Evolutionary conservation across 2,888 invertebrate species (phyloP), one percentile per base, ranked within the genome.

Genomic region (Apomyelois bistriatella): DNA sequence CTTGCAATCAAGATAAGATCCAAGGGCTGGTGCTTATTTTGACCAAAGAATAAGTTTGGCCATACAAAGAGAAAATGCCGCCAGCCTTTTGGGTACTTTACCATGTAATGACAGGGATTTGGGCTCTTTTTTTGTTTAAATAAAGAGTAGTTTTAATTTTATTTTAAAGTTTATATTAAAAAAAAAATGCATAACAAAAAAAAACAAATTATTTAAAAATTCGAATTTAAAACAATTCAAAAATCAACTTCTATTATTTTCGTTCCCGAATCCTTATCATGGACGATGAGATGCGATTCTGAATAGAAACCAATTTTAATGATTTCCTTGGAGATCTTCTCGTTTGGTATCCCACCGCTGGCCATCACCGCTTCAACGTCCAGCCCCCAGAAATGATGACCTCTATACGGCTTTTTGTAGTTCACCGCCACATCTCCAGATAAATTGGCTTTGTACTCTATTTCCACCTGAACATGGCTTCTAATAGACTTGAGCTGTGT

Each of bases 301-400:
- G 64, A 51, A 37, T 62, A 73, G 52, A 70, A 76, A 0, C 58
- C 60, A 4, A 78, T 48, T 0, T 66, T 63, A 0, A 80, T 69
- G 2, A 65, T 53, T 43, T 79, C 74, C 0, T 59, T 57, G 0
- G 51, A 66, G 2, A 15, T 8, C 0, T 63, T 16, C 0, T 42
- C 43, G 10, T 55, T 60, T n/a, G 56, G 54, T 38, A 63, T 43
- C 1, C 58, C 58, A 22, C 58, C 65, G 6, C 55, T 49, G 0
- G 42, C 7, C 66, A 69, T 62, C 0, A 68, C 60, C 0, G 56
- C 58, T 3, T 56, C 52, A 7, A 68, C 40, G 42, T 61, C 58
- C 35, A 69, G 54, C 1, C 54, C 55, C 58, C 64, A 69, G 60
- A 67, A 69, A 50, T 67, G 66, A 47, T 69, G 69, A 9, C 63